Evolutionary conservation across 2,888 invertebrate genomes (phyloP).

Genomic region (Aphidius colemani): DNA sequence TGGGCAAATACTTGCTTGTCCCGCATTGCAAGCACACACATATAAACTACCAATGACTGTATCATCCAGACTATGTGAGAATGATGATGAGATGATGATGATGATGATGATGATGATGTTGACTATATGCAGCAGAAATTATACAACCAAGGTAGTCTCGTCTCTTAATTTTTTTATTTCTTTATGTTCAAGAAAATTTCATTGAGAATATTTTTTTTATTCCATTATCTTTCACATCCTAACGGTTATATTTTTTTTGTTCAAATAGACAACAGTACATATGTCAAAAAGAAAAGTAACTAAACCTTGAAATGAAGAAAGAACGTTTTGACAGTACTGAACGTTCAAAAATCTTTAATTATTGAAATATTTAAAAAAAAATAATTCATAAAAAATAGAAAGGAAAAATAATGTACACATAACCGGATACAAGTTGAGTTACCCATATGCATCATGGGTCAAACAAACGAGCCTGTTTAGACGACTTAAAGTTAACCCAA

Average conservation of each 20-base stretch:
- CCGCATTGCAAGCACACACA: slow-evolving; percentile 43
- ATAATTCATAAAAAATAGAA: slow-evolving; percentile 40
- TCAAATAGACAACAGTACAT: no score
- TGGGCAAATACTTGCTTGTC: slow-evolving; percentile 57
- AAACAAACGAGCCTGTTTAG: slow-evolving; percentile 59
- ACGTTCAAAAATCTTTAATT: no score
- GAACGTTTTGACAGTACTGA: no score
- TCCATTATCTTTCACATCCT: slow-evolving; percentile 1
- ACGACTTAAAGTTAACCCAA: slow-evolving; percentile 61
- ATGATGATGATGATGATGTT: slow-evolving; percentile 16
- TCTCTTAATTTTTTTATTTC: slow-evolving; percentile 7
- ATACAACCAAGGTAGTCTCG: slow-evolving; percentile 1
- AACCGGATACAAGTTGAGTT: slow-evolving; percentile 48
- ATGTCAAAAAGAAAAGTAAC: no score
- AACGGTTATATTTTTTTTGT: slow-evolving; percentile 11
- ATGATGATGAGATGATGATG: slow-evolving; percentile 28
- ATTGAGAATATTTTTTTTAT: background rate
- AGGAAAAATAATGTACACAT: slow-evolving; percentile 39
- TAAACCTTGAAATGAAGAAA: no score
- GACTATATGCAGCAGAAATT: slow-evolving; percentile 5
- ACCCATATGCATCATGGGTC: slow-evolving; percentile 49
- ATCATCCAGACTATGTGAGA: slow-evolving; percentile 42
- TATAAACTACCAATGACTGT: slow-evolving; percentile 56
- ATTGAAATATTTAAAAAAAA: no score
- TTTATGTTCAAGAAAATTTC: background rate